Conservation (phyloP, 23 tunicate genomes). For the Phallusia fumigata region DNA sequence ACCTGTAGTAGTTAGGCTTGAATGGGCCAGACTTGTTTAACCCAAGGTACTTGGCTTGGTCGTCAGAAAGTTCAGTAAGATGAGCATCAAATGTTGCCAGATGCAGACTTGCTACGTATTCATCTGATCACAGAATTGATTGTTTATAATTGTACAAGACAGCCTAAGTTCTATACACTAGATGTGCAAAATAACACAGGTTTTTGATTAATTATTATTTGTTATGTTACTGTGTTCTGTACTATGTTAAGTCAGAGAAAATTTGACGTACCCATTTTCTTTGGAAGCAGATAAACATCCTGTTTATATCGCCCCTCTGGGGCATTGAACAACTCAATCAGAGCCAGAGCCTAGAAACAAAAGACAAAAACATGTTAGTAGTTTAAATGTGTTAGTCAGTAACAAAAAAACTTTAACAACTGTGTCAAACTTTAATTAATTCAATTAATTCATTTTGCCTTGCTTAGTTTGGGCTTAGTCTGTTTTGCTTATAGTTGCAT, state of each 20-base stretch:
- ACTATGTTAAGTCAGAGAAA: too few relatives aligned
- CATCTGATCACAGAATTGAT: conserved; percentile 38
- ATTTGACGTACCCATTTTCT: conserved; percentile 90
- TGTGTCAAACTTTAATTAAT: too few relatives aligned
- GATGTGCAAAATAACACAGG: too few relatives aligned
- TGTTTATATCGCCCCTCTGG: conserved; percentile 98
- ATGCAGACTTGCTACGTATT: conserved; percentile 97
- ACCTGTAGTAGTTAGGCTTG: conserved; percentile 99
- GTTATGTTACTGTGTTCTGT: background rate
- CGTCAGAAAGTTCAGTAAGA: conserved; percentile 93
- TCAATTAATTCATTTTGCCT: too few relatives aligned
- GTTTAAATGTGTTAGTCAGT: too few relatives aligned
- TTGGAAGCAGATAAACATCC: conserved; percentile 97
- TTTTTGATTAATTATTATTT: background rate
- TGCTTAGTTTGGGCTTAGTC: too few relatives aligned
- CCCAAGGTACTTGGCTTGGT: conserved; percentile 99
- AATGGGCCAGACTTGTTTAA: conserved; percentile 98
- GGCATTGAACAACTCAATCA: conserved; percentile 97
- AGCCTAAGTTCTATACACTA: too few relatives aligned
- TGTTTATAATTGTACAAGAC: too few relatives aligned
- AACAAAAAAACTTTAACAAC: too few relatives aligned
- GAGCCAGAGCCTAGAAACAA: conserved; percentile 89
- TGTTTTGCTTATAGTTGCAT: background rate
- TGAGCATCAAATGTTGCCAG: conserved; percentile 97
- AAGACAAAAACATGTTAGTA: too few relatives aligned